Percentiles rank a stretch among this genome's conserved stretches.
phyloP scores from a whole-genome alignment of 2,797 vertebrate species.

The Hyperoplus lanceolatus region DNA sequence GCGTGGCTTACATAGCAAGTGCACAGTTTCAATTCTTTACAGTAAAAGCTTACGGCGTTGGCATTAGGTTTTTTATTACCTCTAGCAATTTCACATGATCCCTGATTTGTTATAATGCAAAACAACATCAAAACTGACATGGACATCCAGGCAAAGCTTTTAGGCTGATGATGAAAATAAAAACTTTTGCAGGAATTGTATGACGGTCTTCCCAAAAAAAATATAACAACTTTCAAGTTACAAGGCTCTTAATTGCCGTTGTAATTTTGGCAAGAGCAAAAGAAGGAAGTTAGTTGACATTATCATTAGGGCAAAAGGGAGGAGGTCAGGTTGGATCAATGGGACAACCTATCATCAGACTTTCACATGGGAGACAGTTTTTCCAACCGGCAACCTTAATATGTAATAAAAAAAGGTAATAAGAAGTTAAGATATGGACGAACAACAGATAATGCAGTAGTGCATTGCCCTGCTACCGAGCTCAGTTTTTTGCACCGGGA shows the following conservation, averaged over 20 bases:
- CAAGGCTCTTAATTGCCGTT: neutral
- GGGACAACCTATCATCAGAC: too few species aligned
- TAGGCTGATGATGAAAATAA: neutral
- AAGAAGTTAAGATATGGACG: too few species aligned
- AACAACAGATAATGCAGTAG: too few species aligned
- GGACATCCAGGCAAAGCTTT: neutral
- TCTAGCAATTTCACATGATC: neutral
- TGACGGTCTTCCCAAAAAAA: too few species aligned
- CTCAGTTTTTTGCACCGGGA: too few species aligned
- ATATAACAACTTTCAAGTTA: neutral
- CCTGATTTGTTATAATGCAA: conserved; percentile 12
- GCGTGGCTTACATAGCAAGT: conserved; percentile 37
- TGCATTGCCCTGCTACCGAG: too few species aligned
- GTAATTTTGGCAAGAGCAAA: neutral
- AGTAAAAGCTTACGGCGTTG: conserved; percentile 21
- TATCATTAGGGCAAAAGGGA: neutral
- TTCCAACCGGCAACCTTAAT: neutral
- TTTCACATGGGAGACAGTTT: neutral
- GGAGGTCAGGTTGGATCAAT: neutral
- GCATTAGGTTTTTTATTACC: conserved; percentile 22
- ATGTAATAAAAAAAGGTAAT: too few species aligned
- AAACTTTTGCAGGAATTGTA: neutral
- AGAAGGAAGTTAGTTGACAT: neutral
- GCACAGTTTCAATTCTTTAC: conserved; percentile 30
- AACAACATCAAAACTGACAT: neutral